Evolutionary conservation across 2,113 vertebrate genomes (phyloP).

Genomic region (Syngnathus typhle): DNA sequence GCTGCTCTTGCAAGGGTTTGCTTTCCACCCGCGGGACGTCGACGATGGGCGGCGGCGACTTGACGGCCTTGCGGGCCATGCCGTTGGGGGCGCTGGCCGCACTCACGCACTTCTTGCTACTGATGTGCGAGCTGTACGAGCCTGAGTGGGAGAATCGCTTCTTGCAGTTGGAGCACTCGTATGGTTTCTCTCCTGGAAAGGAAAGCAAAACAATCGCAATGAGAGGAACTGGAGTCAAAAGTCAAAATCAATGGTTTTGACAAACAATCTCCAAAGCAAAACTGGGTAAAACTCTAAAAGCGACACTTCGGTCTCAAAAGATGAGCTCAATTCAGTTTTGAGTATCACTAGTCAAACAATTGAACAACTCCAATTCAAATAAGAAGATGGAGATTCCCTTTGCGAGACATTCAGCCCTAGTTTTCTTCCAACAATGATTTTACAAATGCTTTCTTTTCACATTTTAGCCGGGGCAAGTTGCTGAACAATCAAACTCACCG

Average conservation of each 20-base stretch:
- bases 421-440: no score
- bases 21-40: slow-evolving; percentile 73
- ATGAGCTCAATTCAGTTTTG: neutral
- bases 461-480: no score
- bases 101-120: slow-evolving; percentile 95
- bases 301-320: neutral
- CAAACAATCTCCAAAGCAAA: neutral
- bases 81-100: slow-evolving; percentile 73
- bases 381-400: neutral
- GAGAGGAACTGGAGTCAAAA: neutral
- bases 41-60: slow-evolving; percentile 72
- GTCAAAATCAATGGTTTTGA: neutral
- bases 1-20: slow-evolving; percentile 91
- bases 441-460: no score
- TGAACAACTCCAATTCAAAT: neutral
- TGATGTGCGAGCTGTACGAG: slow-evolving; percentile 99
- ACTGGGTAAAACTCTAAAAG: no score
- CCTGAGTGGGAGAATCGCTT: slow-evolving; percentile 99
- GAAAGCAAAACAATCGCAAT: neutral
- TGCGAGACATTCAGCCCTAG: no score
- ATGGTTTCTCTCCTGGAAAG: slow-evolving; percentile 92
- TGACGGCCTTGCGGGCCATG: slow-evolving; percentile 74
- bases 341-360: neutral
- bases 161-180: slow-evolving; percentile 98
- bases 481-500: slow-evolving; percentile 69